These are phyloP conservation scores for Caenorhabditis afra DNA, from an alignment of 2,888 invertebrate genomes.

Conservation along the genomic window DNA sequence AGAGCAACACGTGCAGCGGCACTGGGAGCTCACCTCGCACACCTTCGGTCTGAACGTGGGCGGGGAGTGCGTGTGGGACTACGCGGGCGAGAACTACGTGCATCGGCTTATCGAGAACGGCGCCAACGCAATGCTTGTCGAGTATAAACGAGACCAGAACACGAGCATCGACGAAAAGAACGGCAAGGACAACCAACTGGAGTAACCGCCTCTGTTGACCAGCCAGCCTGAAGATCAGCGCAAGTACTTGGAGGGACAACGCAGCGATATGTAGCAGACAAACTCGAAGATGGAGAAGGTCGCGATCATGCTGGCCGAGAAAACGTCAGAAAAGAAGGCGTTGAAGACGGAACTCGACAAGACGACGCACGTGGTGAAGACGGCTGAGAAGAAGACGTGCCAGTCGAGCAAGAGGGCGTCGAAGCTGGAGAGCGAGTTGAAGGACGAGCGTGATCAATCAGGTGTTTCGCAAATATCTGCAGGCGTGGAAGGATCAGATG, in stretches of 20 bases:
- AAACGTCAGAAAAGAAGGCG: conserved; percentile 82
- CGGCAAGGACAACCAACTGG: conserved; percentile 88
- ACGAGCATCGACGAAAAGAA: conserved; percentile 45
- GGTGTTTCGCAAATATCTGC: conserved; percentile 87
- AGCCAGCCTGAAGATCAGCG: conserved; percentile 95
- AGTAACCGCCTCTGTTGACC: conserved; percentile 95
- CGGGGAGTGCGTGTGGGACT: conserved; percentile 96
- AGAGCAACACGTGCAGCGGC: conserved; percentile 93
- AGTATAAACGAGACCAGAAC: conserved; percentile 78
- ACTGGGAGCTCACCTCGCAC: conserved; percentile 95
- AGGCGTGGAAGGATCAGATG: conserved; percentile 84
- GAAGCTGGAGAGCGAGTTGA: conserved; percentile 68
- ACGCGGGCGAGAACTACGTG: conserved; percentile 97
- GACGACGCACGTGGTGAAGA: conserved; percentile 61
- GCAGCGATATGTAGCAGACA: conserved; percentile 85
- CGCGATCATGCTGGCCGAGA: conserved; percentile 81
- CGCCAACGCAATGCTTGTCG: conserved; percentile 84
- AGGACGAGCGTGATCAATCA: conserved; percentile 84
- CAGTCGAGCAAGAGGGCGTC: conserved; percentile 87
- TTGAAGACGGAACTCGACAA: conserved; percentile 64
- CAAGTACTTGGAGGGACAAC: conserved; percentile 85
- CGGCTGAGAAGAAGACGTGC: conserved; percentile 85
- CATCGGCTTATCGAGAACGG: conserved; percentile 90
- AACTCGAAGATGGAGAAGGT: conserved; percentile 82
- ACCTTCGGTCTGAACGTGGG: conserved; percentile 93